Percentiles rank a stretch among this genome's conserved stretches.
Conservation (phyloP, 2,888 invertebrate species). For the Orthonychiurus folsomi region DNA sequence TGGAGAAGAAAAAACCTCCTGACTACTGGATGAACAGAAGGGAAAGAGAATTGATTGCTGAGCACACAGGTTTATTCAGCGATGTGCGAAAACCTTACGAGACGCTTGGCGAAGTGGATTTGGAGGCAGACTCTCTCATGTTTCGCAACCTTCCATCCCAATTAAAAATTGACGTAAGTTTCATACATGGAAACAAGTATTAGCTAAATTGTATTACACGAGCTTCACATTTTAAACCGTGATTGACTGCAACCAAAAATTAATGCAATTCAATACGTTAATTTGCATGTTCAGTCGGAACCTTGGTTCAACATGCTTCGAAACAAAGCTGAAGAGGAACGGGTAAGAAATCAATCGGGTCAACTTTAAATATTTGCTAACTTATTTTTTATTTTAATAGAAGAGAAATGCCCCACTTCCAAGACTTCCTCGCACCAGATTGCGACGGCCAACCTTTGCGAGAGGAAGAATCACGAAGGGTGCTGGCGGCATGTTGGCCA, state of each 20-base stretch:
- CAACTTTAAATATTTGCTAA: background rate
- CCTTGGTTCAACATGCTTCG: constrained; percentile 24
- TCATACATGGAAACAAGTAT: too few relatives aligned
- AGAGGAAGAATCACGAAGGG: constrained; percentile 27
- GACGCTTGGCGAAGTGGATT: constrained; percentile 19
- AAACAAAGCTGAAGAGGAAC: constrained; percentile 26
- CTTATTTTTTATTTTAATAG: constrained; percentile 11
- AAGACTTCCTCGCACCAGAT: constrained; percentile 20
- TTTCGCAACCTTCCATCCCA: constrained; percentile 34
- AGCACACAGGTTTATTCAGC: constrained; percentile 22
- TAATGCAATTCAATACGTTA: too few relatives aligned
- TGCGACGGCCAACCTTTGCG: constrained; percentile 22
- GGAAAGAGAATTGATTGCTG: constrained; percentile 15
- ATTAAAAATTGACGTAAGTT: constrained; percentile 29
- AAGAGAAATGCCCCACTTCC: constrained; percentile 33
- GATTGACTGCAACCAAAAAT: too few relatives aligned
- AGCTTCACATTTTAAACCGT: too few relatives aligned
- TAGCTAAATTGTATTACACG: too few relatives aligned
- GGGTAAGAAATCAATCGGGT: constrained; percentile 15
- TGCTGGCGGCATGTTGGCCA: constrained; percentile 26
- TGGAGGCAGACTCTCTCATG: constrained; percentile 26
- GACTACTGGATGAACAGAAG: constrained; percentile 18
- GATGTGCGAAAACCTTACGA: constrained; percentile 19
- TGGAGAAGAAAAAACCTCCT: constrained; percentile 18
- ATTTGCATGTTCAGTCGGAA: constrained; percentile 19